phyloP scores from a whole-genome alignment of 2,113 vertebrate genomes.

The Macrotis lagotis region DNA sequence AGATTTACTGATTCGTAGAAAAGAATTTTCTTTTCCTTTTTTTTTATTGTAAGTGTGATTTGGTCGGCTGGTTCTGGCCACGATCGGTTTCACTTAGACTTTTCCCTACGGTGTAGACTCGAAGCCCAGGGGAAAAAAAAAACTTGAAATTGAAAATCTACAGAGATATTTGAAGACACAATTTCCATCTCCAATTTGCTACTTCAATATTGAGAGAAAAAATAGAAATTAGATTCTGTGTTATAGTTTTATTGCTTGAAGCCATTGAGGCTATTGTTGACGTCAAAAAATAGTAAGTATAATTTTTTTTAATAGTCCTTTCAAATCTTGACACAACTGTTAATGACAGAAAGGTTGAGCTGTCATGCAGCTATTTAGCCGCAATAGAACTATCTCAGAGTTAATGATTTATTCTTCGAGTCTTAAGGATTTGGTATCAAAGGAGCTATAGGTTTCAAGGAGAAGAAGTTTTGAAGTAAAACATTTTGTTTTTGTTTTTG shows the following conservation, averaged over 20 bases:
- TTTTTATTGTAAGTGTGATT: background rate
- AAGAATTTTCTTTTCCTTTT: background rate
- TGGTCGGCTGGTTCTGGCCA: background rate
- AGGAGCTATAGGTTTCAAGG: background rate
- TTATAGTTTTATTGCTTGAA: background rate
- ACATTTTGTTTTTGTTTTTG: no score
- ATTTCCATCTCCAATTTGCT: background rate
- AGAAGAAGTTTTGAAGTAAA: slow-evolving; percentile 17
- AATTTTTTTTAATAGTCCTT: slow-evolving; percentile 23
- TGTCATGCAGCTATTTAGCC: slow-evolving; percentile 54
- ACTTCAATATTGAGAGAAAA: background rate
- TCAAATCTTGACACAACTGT: background rate
- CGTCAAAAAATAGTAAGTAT: background rate
- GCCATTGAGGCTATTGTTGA: background rate
- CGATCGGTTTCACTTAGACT: background rate
- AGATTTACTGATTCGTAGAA: background rate
- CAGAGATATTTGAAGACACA: background rate
- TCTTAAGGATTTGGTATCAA: slow-evolving; percentile 24
- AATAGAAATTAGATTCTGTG: background rate
- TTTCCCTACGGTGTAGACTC: background rate
- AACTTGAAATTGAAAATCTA: slow-evolving; percentile 12
- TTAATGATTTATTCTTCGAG: slow-evolving; percentile 39
- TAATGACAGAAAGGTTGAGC: slow-evolving; percentile 4
- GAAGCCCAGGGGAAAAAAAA: slow-evolving; percentile 20
- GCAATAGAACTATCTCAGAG: slow-evolving; percentile 17